Evolutionary conservation across 2,797 vertebrate genomes (phyloP).

Genomic region (Amblyraja radiata): DNA sequence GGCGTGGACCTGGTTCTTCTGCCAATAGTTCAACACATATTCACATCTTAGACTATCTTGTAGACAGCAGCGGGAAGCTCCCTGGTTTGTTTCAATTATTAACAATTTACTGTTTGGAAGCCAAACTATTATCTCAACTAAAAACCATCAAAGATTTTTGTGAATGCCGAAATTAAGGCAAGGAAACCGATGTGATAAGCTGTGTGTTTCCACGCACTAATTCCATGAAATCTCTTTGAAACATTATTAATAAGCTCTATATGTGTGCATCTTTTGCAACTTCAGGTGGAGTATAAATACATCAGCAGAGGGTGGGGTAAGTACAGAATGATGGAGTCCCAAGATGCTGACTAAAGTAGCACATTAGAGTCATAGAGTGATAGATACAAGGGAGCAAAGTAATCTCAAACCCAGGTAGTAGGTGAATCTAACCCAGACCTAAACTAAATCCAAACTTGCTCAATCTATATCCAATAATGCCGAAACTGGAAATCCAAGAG

Average conservation of each 20-base stretch:
- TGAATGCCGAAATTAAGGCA: not conserved
- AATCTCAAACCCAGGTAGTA: not conserved
- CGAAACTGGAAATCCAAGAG: no score
- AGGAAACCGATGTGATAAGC: not conserved
- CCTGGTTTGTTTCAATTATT: not conserved
- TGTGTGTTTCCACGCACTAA: not conserved
- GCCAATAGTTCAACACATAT: not conserved
- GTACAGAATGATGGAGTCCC: not conserved
- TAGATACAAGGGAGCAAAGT: not conserved
- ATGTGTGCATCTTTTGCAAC: not conserved
- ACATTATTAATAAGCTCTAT: not conserved
- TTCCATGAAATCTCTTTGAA: not conserved
- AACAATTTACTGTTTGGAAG: not conserved
- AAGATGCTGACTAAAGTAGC: not conserved
- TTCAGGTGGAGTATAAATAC: not conserved
- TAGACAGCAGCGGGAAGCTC: not conserved
- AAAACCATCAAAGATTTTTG: not conserved
- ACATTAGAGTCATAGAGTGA: no score
- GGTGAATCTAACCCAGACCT: not conserved
- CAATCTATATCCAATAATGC: not conserved
- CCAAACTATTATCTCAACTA: not conserved
- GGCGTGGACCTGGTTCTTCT: not conserved
- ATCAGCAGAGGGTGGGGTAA: not conserved
- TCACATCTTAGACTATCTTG: no score
- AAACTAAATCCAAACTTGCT: not conserved